These are phyloP conservation scores for Nannospalax galili DNA, from an alignment of 2,113 vertebrate species.

Conservation along the genomic window DNA sequence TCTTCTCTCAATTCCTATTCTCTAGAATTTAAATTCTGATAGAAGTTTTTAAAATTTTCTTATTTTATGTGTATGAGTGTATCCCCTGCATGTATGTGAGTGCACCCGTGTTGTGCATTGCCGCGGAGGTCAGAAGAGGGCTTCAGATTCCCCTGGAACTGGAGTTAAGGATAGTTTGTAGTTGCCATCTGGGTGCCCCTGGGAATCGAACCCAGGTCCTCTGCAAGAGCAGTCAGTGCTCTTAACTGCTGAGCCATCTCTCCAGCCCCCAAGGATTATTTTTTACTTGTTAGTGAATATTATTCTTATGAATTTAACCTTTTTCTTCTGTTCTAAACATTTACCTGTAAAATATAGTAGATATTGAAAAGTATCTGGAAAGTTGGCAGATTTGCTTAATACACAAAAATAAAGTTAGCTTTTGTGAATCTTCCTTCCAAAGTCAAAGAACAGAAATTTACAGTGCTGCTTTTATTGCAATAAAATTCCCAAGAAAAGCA, in stretches of 20 bases:
- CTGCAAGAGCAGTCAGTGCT: too few species aligned
- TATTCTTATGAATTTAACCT: neutral
- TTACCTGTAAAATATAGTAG: neutral
- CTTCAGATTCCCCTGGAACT: too few species aligned
- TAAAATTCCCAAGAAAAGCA: neutral
- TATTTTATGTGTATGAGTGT: too few species aligned
- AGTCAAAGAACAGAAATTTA: neutral
- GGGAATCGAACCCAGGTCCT: too few species aligned
- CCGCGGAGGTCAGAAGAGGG: too few species aligned
- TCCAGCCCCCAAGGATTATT: too few species aligned
- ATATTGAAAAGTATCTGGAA: neutral
- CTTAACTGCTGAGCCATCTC: too few species aligned
- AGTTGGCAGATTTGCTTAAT: neutral
- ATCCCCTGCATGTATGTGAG: too few species aligned
- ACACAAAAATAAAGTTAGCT: neutral
- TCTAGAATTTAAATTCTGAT: neutral
- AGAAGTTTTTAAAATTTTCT: too few species aligned
- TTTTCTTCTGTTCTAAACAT: conserved; percentile 10
- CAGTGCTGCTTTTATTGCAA: neutral
- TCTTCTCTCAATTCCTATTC: neutral
- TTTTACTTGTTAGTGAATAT: conserved; percentile 31
- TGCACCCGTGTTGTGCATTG: too few species aligned
- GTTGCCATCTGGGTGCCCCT: too few species aligned
- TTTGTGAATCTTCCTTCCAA: neutral
- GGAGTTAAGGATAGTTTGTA: too few species aligned